Conservation (phyloP, 1,140 invertebrate species). For the Battus philenor region DNA sequence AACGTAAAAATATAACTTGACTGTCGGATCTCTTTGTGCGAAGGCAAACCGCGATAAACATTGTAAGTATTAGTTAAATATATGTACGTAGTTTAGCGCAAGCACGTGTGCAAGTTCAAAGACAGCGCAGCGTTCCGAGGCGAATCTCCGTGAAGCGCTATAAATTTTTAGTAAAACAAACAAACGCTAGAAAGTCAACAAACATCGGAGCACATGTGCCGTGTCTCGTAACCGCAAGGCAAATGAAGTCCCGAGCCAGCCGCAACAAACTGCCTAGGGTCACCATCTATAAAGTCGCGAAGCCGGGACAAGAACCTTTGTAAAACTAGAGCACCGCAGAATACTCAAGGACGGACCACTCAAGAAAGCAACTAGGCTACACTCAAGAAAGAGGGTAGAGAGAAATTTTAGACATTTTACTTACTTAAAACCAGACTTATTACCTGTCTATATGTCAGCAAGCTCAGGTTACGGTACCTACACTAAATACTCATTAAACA, state of each 20-base stretch:
- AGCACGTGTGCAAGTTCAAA: slow-evolving; percentile 26
- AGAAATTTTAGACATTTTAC: no score
- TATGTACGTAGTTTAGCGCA: slow-evolving; percentile 4
- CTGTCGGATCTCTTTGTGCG: slow-evolving; percentile 11
- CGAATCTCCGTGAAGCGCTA: slow-evolving; percentile 41
- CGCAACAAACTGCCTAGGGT: slow-evolving; percentile 7
- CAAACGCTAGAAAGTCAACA: slow-evolving; percentile 41
- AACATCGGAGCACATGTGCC: slow-evolving; percentile 39
- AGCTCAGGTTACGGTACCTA: no score
- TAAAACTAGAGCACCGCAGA: slow-evolving; percentile 13
- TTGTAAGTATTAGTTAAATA: slow-evolving; percentile 14
- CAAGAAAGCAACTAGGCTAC: slow-evolving; percentile 13
- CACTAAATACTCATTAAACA: no score
- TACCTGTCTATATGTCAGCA: no score
- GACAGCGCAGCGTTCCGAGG: slow-evolving; percentile 24
- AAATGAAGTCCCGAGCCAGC: slow-evolving; percentile 17
- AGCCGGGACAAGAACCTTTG: slow-evolving; percentile 8
- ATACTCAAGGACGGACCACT: slow-evolving; percentile 9
- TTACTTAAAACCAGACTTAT: no score
- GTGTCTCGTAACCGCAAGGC: slow-evolving; percentile 19
- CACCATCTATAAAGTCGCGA: not conserved
- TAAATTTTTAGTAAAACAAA: slow-evolving; percentile 66
- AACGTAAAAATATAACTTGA: slow-evolving; percentile 7
- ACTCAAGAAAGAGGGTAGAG: slow-evolving; percentile 9
- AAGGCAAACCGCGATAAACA: slow-evolving; percentile 6